Evolutionary conservation across 2,797 vertebrate species (phyloP).

Genomic region (Rhabdophis nuchalis): DNA sequence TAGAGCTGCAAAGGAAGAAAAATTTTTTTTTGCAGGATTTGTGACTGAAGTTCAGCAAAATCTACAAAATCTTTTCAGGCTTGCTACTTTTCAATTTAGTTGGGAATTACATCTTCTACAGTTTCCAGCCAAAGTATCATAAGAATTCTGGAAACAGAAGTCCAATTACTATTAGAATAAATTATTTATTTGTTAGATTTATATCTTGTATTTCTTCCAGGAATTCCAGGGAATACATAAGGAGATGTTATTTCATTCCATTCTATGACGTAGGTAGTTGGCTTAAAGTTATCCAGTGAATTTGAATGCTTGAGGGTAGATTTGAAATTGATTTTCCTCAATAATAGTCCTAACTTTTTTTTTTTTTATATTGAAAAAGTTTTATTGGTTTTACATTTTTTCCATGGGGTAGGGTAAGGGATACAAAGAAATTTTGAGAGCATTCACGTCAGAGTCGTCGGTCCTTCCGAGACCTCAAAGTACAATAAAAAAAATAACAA

Average conservation of each 20-base stretch:
- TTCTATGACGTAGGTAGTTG: not conserved
- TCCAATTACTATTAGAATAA: not conserved
- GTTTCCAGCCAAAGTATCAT: not conserved
- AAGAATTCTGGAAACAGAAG: not conserved
- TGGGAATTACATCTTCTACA: not conserved
- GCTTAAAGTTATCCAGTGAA: not conserved
- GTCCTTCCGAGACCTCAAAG: no score
- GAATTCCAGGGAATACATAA: not conserved
- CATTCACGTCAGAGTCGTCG: no score
- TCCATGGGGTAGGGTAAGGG: no score
- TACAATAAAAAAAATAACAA: no score
- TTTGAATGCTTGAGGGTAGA: not conserved
- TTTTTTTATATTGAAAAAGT: no score
- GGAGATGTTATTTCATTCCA: not conserved
- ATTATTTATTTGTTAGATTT: not conserved
- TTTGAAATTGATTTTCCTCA: not conserved
- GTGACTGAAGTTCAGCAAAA: not conserved
- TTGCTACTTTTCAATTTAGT: not conserved
- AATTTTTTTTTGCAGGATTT: not conserved
- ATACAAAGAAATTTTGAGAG: no score
- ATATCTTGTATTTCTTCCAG: not conserved
- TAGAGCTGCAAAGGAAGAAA: not conserved
- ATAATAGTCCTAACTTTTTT: not conserved
- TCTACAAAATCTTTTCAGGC: slow-evolving; percentile 3
- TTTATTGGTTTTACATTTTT: no score